phyloP scores from a whole-genome alignment of 2,113 vertebrate genomes.

The Daubentonia madagascariensis region DNA sequence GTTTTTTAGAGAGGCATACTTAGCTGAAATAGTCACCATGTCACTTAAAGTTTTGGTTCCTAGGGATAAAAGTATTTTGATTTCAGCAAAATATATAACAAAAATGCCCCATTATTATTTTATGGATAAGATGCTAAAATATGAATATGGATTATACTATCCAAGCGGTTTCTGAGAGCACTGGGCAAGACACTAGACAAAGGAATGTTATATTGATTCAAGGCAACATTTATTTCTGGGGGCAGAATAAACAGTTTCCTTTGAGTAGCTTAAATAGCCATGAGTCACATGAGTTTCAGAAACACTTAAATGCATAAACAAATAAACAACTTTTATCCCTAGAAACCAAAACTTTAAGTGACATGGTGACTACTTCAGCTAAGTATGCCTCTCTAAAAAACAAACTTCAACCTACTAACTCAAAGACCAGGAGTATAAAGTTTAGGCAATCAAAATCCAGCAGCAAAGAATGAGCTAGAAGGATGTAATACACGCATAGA shows the following conservation, averaged over 20 bases:
- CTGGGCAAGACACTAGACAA: neutral
- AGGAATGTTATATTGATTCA: neutral
- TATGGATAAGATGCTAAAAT: slow-evolving; percentile 33
- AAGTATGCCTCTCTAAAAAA: neutral
- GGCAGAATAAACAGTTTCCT: neutral
- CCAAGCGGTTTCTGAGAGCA: neutral
- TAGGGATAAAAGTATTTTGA: slow-evolving; percentile 23
- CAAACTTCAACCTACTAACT: neutral
- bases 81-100: neutral
- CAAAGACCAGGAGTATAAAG: neutral
- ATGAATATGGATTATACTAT: neutral
- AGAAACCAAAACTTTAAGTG: slow-evolving; percentile 5
- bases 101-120: neutral
- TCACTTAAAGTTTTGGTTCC: neutral
- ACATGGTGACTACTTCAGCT: neutral
- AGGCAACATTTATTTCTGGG: neutral
- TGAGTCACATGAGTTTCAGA: slow-evolving; percentile 25
- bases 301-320: slow-evolving; percentile 33
- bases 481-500: neutral
- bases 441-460: slow-evolving; percentile 22
- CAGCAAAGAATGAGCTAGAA: neutral
- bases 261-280: neutral
- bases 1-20: neutral
- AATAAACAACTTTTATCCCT: slow-evolving; percentile 32
- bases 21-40: neutral